phyloP scores from a whole-genome alignment of 2,113 vertebrate genomes.

The Odontophorus gujanensis region DNA sequence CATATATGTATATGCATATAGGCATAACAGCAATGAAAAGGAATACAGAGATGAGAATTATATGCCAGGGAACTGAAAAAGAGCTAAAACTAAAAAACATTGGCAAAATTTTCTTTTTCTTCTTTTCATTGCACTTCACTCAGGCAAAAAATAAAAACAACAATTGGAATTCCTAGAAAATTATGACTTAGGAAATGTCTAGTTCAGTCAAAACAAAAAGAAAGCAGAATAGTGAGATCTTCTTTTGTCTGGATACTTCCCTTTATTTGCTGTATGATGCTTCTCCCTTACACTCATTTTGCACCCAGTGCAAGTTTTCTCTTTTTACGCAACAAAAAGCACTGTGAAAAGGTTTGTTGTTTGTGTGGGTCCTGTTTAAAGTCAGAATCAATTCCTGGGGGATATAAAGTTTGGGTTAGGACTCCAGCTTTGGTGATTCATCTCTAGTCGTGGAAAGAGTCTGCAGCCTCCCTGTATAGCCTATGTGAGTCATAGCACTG shows the following conservation, averaged over 20 bases:
- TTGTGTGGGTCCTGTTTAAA: fast-evolving
- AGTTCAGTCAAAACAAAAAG: too few species aligned
- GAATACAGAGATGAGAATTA: neutral
- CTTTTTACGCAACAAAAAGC: neutral
- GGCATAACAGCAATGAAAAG: neutral
- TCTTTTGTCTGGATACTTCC: neutral
- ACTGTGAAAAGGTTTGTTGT: neutral
- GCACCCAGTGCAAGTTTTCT: neutral
- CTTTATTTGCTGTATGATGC: fast-evolving
- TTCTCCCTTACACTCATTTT: neutral
- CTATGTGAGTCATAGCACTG: neutral
- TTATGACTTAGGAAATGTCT: neutral
- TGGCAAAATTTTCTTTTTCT: neutral
- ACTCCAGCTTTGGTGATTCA: neutral
- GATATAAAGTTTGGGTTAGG: neutral
- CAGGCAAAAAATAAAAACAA: neutral
- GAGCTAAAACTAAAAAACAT: neutral
- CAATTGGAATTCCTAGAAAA: neutral
- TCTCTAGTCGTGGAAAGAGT: neutral
- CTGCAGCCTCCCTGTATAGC: neutral
- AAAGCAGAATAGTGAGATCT: neutral
- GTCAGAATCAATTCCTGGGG: fast-evolving
- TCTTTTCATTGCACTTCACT: neutral
- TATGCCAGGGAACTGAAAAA: neutral
- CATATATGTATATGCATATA: neutral